Percentiles rank a stretch among this genome's conserved stretches.
Evolutionary conservation across 2,888 invertebrate genomes (phyloP).

Genomic region (Conchocele bisecta): DNA sequence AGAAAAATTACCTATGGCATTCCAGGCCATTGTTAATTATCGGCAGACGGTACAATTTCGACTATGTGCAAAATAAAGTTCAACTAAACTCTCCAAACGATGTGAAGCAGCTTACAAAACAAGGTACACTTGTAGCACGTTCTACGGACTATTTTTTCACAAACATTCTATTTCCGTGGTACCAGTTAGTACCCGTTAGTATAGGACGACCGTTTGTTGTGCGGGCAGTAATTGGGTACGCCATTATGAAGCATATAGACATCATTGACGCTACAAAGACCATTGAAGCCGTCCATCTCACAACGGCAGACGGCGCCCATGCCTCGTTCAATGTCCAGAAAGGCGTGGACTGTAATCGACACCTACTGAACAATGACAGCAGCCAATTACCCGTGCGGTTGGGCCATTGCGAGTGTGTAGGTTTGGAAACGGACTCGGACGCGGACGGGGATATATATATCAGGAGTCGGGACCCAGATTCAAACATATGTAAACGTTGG

Average conservation of each 20-base stretch:
- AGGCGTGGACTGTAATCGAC: constrained; percentile 22
- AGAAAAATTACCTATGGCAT: constrained; percentile 20
- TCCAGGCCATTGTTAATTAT: constrained; percentile 28
- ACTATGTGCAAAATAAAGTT: constrained; percentile 16
- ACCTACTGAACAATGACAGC: neutral
- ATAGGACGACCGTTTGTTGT: constrained; percentile 38
- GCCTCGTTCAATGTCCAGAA: constrained; percentile 31
- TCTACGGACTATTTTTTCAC: constrained; percentile 46
- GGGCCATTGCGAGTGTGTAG: constrained; percentile 39
- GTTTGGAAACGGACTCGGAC: constrained; percentile 20
- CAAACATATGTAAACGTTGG: too few species aligned
- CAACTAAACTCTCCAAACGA: constrained; percentile 6
- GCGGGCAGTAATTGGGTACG: constrained; percentile 30
- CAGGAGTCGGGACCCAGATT: neutral
- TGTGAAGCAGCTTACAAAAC: constrained; percentile 1
- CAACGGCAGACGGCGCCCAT: constrained; percentile 23
- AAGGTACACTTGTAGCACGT: constrained; percentile 25
- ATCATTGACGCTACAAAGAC: constrained; percentile 43
- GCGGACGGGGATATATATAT: neutral
- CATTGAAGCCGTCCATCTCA: constrained; percentile 37
- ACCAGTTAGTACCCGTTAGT: constrained; percentile 14
- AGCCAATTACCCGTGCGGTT: constrained; percentile 14
- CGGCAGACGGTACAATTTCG: constrained; percentile 32
- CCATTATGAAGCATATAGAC: constrained; percentile 8
- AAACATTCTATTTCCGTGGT: constrained; percentile 38